Evolutionary conservation across 2,888 invertebrate genomes (phyloP).

Genomic region (Gandaritis pyraliata): DNA sequence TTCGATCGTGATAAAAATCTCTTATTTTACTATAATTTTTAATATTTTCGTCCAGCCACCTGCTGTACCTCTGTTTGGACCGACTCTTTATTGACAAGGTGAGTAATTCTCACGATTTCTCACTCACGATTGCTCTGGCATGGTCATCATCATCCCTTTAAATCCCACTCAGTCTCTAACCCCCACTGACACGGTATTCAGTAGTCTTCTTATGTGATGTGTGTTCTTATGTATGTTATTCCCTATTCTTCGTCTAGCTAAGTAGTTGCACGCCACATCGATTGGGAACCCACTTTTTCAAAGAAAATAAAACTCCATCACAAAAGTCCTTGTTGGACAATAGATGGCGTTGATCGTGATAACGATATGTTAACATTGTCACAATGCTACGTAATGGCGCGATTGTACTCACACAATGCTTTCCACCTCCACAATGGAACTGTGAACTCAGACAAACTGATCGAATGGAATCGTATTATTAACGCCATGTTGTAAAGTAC

Average conservation of each 20-base stretch:
- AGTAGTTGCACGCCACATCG: background rate
- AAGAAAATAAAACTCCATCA: constrained; percentile 58
- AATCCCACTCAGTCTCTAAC: no score
- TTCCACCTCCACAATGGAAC: constrained; percentile 79
- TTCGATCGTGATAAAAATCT: background rate
- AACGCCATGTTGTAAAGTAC: constrained; percentile 33
- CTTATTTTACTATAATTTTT: no score
- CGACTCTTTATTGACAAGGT: no score
- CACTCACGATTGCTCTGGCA: no score
- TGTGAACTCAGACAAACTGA: constrained; percentile 69
- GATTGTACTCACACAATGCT: constrained; percentile 82
- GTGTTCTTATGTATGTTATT: no score
- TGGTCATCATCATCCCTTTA: no score
- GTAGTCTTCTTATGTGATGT: no score
- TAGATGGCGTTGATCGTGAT: constrained; percentile 83
- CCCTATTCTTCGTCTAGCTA: no score
- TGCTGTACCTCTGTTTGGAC: no score
- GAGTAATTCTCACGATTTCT: no score
- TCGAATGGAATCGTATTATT: constrained; percentile 56
- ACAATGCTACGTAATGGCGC: constrained; percentile 82
- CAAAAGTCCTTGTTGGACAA: constrained; percentile 73
- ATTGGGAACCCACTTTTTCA: constrained; percentile 44
- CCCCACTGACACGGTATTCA: no score
- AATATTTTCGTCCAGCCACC: no score
- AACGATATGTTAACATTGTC: constrained; percentile 84